Conservation (phyloP, 2,888 invertebrate species). For the Chymomyza fuscimana region DNA sequence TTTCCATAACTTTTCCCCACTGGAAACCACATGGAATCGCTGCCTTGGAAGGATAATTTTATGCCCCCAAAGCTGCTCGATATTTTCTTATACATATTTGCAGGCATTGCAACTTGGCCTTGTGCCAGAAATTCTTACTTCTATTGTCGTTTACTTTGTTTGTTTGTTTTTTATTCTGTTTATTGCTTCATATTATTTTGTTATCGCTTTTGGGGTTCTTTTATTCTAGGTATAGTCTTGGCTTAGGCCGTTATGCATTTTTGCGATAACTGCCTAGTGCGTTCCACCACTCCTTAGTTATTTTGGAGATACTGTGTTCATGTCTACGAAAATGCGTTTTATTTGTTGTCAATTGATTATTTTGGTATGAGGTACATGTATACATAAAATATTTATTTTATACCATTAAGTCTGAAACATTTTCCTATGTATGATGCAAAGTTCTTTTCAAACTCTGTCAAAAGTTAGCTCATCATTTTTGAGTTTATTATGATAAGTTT, state of each 20-base stretch:
- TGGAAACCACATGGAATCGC: not conserved
- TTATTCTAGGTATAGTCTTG: conserved; percentile 54
- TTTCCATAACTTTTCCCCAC: conserved; percentile 7
- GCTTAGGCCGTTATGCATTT: conserved; percentile 55
- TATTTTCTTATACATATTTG: conserved; percentile 40
- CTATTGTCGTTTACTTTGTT: conserved; percentile 25
- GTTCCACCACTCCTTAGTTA: not conserved
- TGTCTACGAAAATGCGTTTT: too few relatives aligned
- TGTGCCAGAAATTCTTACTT: conserved; percentile 52
- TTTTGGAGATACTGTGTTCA: conserved; percentile 45
- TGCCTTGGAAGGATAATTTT: conserved; percentile 42
- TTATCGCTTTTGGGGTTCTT: conserved; percentile 46
- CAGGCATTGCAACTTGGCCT: conserved; percentile 58
- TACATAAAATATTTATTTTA: too few relatives aligned
- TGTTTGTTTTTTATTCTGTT: conserved; percentile 33
- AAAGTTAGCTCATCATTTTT: too few relatives aligned
- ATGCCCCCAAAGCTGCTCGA: conserved; percentile 40
- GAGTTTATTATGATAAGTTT: too few relatives aligned
- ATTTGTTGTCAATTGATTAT: too few relatives aligned
- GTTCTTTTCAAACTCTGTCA: too few relatives aligned
- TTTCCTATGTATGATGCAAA: too few relatives aligned
- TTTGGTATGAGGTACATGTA: too few relatives aligned
- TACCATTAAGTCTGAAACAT: too few relatives aligned
- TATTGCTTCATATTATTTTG: conserved; percentile 45
- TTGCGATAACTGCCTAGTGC: conserved; percentile 45